Base-by-base conservation (phyloP, 2,888 invertebrate species). In the Drosophila kokeensis region DNA sequence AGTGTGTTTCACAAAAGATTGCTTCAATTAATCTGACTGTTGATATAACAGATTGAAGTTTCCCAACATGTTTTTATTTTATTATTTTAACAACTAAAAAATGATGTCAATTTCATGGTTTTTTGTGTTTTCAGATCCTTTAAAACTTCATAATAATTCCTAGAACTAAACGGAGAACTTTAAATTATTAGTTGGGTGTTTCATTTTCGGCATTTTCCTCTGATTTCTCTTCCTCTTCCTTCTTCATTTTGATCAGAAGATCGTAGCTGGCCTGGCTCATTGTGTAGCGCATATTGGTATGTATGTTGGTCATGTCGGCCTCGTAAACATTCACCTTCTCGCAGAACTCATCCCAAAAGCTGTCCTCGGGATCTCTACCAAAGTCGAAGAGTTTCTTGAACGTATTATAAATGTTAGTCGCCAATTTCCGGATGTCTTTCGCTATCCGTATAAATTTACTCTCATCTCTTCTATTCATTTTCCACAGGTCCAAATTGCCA, bases 401-500 rank as follows among this genome's bases (percentile, higher is more conserved):
- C 54, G 84, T 87, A 50, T 89, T 90, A 66, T 93, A 93, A 38
- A 93, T 92, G 7, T 93, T 92, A 68, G 96, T 95, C 0, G 97
- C 96, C 85, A 95, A 95, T 65, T 94, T 94, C 74, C 97, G 93
- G 74, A 98, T 96, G 73, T 94, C 92, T 84, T 95, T 95, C 0
- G 97, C 96, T 81, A 96, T 95, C 49, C 94, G 94, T 74, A 94
- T 94, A 92, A 97, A 97, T 30, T 93, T 92, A 0, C 94, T 93
- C 58, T 95, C 94, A 73, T 96, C 95, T 34, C 95, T 95, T 2
- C 94, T 94, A 4, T 92, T 93, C 70, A 95, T 94, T 79, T 95
- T 95, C 97, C 97, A 97, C n/a, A 95, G 94, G 7, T 95, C 94
- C 2, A 95, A 93, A 92, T 97, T 97, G 10, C 97, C 97, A 42